Conservation (phyloP, 2,888 invertebrate genomes). For the Emesis russula region DNA sequence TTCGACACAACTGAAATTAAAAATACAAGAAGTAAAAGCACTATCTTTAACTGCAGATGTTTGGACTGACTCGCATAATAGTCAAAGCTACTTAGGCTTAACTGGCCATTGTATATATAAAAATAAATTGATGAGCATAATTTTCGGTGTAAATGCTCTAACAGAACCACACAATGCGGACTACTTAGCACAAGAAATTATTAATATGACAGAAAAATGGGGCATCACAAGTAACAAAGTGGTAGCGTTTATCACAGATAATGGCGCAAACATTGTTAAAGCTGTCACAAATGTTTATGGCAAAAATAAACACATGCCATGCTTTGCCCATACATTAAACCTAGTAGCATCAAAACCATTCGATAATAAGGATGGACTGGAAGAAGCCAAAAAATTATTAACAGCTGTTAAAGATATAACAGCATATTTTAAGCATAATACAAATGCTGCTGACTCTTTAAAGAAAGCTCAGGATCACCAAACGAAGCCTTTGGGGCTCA, state of each 20-base stretch:
- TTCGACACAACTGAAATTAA: slow-evolving; percentile 61
- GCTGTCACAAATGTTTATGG: slow-evolving; percentile 83
- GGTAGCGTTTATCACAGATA: slow-evolving; percentile 52
- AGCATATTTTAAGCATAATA: slow-evolving; percentile 85
- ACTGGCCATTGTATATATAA: too few relatives aligned
- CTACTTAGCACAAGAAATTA: slow-evolving; percentile 77
- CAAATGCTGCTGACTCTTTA: slow-evolving; percentile 85
- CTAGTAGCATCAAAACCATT: slow-evolving; percentile 85
- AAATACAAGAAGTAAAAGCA: slow-evolving; percentile 78
- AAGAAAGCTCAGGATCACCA: slow-evolving; percentile 80
- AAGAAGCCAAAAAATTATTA: slow-evolving; percentile 84
- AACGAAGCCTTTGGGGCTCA: slow-evolving; percentile 80
- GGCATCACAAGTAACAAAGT: slow-evolving; percentile 71
- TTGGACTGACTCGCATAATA: slow-evolving; percentile 75
- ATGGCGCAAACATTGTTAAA: slow-evolving; percentile 79
- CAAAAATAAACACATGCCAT: slow-evolving; percentile 83
- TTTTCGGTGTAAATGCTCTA: slow-evolving; percentile 77
- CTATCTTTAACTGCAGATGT: slow-evolving; percentile 82
- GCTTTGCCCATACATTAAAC: slow-evolving; percentile 84
- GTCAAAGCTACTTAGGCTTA: slow-evolving; percentile 29
- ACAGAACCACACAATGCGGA: slow-evolving; percentile 82
- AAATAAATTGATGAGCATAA: too few relatives aligned
- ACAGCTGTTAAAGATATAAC: slow-evolving; percentile 85
- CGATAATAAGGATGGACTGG: slow-evolving; percentile 83
- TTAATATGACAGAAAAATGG: slow-evolving; percentile 77